A percentile compares a stretch with the other conserved stretches of the same genome.
Conservation (phyloP, 2,113 vertebrate species). For the Bambusicola thoracicus region DNA sequence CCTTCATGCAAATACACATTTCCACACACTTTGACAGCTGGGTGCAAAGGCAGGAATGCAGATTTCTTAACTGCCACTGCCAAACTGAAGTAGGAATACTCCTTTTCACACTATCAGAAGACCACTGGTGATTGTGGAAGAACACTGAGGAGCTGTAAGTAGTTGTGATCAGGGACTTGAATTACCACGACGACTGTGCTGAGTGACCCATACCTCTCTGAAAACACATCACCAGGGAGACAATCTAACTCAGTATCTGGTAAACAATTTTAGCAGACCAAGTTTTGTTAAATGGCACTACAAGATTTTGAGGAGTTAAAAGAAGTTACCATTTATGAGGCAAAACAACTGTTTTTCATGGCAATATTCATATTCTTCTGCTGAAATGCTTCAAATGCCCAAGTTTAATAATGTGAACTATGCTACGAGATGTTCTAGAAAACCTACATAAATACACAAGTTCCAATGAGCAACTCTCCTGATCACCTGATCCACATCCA, state of each 20-base stretch:
- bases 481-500: not conserved
- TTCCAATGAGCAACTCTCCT: not conserved
- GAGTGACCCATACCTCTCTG: not conserved
- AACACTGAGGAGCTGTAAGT: not conserved
- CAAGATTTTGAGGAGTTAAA: not conserved
- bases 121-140: not conserved
- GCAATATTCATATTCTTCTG: not conserved
- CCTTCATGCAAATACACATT: constrained; percentile 20
- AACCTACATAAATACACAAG: not conserved
- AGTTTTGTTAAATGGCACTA: not conserved
- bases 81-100: not conserved
- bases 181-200: not conserved
- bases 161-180: not conserved
- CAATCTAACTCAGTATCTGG: not conserved
- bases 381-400: not conserved
- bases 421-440: not conserved
- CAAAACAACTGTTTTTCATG: not conserved
- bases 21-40: constrained; percentile 17
- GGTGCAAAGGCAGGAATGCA: not conserved
- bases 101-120: not conserved
- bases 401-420: not conserved
- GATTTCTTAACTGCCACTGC: not conserved
- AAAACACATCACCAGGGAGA: not conserved
- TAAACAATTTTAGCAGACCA: not conserved
- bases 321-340: not conserved